These are phyloP conservation scores for Hoplostethus mediterraneus DNA, from an alignment of 2,797 vertebrate genomes.

Conservation along the genomic window DNA sequence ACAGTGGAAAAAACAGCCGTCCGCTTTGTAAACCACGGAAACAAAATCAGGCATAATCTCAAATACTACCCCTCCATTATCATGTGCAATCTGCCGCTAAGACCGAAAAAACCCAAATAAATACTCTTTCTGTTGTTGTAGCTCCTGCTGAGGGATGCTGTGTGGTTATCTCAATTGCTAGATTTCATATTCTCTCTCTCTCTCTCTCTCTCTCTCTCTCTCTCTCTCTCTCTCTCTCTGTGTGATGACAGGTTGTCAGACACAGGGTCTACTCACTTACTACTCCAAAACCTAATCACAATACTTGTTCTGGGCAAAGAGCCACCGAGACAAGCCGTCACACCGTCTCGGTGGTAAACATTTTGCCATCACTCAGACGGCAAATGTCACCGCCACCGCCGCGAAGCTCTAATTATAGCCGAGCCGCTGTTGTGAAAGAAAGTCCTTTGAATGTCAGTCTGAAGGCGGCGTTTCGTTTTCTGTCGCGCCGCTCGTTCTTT, in stretches of 20 bases:
- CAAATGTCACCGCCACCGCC: slow-evolving; percentile 31
- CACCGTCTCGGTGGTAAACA: not conserved
- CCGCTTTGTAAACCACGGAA: slow-evolving; percentile 21
- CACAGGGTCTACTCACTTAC: no score
- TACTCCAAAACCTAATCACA: no score
- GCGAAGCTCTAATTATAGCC: slow-evolving; percentile 26
- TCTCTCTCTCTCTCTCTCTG: no score
- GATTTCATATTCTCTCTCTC: slow-evolving; percentile 15
- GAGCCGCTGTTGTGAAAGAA: not conserved
- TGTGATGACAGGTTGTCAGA: no score
- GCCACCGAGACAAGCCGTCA: not conserved
- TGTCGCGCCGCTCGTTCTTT: not conserved
- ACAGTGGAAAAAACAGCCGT: slow-evolving; percentile 13
- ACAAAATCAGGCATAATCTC: slow-evolving; percentile 18
- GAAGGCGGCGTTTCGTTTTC: not conserved
- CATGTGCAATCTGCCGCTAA: slow-evolving; percentile 6
- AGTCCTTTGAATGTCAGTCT: slow-evolving; percentile 12
- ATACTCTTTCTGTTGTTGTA: not conserved
- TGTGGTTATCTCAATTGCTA: slow-evolving; percentile 11
- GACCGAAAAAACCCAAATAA: not conserved
- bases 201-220: not conserved
- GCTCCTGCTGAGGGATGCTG: slow-evolving; percentile 19
- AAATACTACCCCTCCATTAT: slow-evolving; percentile 23
- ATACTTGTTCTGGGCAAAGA: no score
- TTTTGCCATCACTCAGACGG: not conserved